These are phyloP conservation scores for Rhaphigaster nebulosa DNA, from an alignment of 2,888 invertebrate genomes.

Conservation along the genomic window DNA sequence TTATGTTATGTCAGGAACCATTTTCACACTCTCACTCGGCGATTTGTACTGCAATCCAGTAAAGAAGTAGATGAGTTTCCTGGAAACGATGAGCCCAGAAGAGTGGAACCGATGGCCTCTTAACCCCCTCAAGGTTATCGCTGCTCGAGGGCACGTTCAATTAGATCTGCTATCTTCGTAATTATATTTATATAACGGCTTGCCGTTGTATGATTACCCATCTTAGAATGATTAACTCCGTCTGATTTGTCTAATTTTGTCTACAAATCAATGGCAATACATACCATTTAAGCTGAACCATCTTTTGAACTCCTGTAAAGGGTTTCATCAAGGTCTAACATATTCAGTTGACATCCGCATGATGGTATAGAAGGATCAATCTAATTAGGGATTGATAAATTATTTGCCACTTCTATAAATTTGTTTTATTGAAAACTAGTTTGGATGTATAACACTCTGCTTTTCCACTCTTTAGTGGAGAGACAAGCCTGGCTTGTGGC, in stretches of 20 bases:
- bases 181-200: background rate
- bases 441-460: no score
- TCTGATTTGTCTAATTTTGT: background rate
- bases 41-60: background rate
- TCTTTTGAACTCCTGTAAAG: no score
- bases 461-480: no score
- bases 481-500: no score
- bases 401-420: no score
- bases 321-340: no score
- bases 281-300: no score
- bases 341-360: no score
- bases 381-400: no score
- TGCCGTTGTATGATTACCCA: background rate
- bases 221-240: background rate
- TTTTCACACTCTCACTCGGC: background rate
- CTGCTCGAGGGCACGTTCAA: background rate
- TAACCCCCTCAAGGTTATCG: conserved; percentile 1
- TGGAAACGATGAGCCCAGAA: background rate
- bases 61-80: background rate
- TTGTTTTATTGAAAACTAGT: no score
- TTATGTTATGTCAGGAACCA: background rate
- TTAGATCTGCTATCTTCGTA: conserved; percentile 7
- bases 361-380: no score
- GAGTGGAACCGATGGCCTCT: conserved; percentile 11
- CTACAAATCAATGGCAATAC: no score